phyloP scores from a whole-genome alignment of 2,888 invertebrate species.

The Empis stercorea region DNA sequence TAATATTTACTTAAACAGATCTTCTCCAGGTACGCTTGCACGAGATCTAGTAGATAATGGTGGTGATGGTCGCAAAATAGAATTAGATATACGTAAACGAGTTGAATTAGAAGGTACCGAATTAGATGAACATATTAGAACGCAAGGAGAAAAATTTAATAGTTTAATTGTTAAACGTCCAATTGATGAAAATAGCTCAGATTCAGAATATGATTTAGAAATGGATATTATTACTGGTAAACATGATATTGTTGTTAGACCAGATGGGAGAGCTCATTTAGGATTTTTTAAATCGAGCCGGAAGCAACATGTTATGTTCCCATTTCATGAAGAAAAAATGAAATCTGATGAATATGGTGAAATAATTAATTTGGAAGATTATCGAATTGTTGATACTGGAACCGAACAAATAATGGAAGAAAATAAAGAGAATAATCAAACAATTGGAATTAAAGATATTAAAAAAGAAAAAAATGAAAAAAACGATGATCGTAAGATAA shows the following conservation, averaged over 20 bases:
- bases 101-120: conserved; percentile 66
- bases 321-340: conserved; percentile 81
- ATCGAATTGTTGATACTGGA: conserved; percentile 63
- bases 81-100: conserved; percentile 54
- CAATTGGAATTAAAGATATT: conserved; percentile 20
- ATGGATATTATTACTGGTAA: conserved; percentile 74
- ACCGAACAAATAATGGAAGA: conserved; percentile 18
- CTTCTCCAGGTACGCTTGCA: conserved; percentile 68
- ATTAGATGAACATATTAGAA: conserved; percentile 59
- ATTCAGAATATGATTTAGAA: conserved; percentile 69
- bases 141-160: conserved; percentile 43
- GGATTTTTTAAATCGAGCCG: conserved; percentile 82
- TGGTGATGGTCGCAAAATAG: conserved; percentile 53
- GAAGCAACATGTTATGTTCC: conserved; percentile 94
- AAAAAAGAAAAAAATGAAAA: conserved; percentile 16
- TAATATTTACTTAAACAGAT: conserved; percentile 36
- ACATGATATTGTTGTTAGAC: conserved; percentile 79
- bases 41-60: conserved; percentile 67
- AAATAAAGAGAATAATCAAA: conserved; percentile 26
- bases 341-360: conserved; percentile 95
- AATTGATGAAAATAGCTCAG: conserved; percentile 60
- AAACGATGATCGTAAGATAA: conserved; percentile 9
- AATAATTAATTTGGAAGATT: conserved; percentile 84
- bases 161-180: conserved; percentile 41
- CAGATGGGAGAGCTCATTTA: conserved; percentile 51